Percentiles rank a stretch among this genome's conserved stretches.
phyloP scores from a whole-genome alignment of 2,888 invertebrate species.

The Oscheius sp. region DNA sequence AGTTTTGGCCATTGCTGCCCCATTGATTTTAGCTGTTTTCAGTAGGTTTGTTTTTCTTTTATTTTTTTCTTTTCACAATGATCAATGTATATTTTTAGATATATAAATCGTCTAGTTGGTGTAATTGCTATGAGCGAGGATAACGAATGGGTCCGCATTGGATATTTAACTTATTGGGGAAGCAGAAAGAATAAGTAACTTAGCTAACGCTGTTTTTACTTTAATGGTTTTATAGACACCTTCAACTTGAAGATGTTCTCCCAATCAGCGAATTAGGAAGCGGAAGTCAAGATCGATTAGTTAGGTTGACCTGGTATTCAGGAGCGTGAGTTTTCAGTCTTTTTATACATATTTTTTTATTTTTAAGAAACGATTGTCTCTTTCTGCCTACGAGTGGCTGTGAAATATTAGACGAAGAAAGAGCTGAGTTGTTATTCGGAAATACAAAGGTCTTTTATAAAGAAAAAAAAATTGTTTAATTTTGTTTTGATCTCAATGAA shows the following conservation, averaged over 20 bases:
- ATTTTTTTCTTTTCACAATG: neutral
- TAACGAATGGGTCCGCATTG: conserved; percentile 51
- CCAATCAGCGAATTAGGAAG: conserved; percentile 35
- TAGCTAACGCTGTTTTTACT: neutral
- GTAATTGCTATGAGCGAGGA: conserved; percentile 55
- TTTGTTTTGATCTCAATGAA: neutral
- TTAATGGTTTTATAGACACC: conserved; percentile 18
- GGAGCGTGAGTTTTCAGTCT: conserved; percentile 22
- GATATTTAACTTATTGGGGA: conserved; percentile 54
- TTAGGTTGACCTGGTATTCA: conserved; percentile 36
- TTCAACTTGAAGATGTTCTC: conserved; percentile 36
- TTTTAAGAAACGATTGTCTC: conserved; percentile 34
- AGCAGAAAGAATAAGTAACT: conserved; percentile 43
- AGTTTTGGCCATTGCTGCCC: conserved; percentile 47
- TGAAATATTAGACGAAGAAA: conserved; percentile 45
- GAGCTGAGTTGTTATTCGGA: conserved; percentile 48
- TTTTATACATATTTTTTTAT: neutral
- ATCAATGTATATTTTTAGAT: conserved; percentile 31
- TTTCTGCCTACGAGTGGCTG: conserved; percentile 41
- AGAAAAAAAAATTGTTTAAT: neutral
- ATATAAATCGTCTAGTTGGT: conserved; percentile 58
- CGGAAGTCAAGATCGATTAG: conserved; percentile 32
- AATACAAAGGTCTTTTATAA: conserved; percentile 33
- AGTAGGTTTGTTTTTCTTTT: conserved; percentile 36
- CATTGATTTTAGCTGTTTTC: conserved; percentile 44